phyloP scores from a whole-genome alignment of 1,140 invertebrate species.

The Cecropterus lyciades region DNA sequence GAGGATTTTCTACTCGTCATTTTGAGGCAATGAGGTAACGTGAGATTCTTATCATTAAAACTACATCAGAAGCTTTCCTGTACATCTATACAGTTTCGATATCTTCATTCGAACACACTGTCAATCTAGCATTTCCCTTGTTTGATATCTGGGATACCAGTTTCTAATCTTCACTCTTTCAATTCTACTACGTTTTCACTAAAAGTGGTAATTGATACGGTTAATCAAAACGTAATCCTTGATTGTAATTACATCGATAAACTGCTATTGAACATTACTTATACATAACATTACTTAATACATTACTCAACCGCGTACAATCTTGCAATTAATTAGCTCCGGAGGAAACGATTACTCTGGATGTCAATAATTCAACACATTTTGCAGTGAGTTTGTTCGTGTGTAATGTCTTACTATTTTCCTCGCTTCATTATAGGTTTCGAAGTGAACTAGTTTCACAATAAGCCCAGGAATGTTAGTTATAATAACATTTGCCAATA shows the following conservation, averaged over 20 bases:
- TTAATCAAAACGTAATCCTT: constrained; percentile 8
- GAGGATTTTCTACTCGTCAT: no score
- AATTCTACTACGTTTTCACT: constrained; percentile 3
- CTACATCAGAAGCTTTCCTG: no score
- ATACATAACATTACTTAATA: constrained; percentile 6
- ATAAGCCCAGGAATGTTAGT: neutral
- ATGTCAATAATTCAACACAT: constrained; percentile 27
- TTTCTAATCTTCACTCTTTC: no score
- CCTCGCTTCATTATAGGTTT: constrained; percentile 15
- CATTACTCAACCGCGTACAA: constrained; percentile 12
- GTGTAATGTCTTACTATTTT: constrained; percentile 12
- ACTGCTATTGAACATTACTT: constrained; percentile 5
- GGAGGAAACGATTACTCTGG: constrained; percentile 25
- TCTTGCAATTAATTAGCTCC: constrained; percentile 12
- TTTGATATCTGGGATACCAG: no score
- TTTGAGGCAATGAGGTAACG: no score
- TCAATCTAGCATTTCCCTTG: no score
- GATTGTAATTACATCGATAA: constrained; percentile 10
- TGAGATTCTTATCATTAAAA: no score
- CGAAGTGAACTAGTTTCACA: neutral
- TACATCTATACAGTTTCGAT: no score
- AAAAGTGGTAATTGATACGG: neutral
- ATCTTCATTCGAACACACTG: no score
- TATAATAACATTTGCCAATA: neutral
- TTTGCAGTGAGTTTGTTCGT: constrained; percentile 6